Evolutionary conservation across 2,888 invertebrate genomes (phyloP), one percentile per base, ranked within the genome.

Genomic region (Eueremaeus valkanovi): DNA sequence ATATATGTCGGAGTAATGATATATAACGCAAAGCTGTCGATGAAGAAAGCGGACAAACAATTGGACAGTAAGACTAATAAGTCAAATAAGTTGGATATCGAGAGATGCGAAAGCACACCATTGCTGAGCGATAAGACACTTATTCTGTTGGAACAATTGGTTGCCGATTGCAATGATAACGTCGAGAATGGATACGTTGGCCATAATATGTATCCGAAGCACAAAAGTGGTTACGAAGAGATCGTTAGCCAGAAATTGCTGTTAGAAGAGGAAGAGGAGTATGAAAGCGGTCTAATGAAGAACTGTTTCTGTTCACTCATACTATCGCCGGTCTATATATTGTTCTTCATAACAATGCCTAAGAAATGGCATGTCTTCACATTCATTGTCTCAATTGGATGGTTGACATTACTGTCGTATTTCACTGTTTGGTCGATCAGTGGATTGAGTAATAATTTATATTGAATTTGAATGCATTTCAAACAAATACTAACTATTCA

Each of bases 1-100:
- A 36, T 75, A 3, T 75, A 75, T 63, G 55, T 75, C 36, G 72
- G 58, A 55, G 75, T 75, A 24, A 75, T 75, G 55, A 45, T 75
- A 31, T 75, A 75, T 42, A 72, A 72, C 40, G 55, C 72, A 42
- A 72, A 42, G 42, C n/a, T 72, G 31, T 58, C 74, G 13, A 72
- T 68, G 40, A 5, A n/a, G 3, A 11, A 16, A 11, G 24, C 8
- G 9, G 42, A 68, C 42, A 18, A 24, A 21, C 16, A 31, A 11
- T 18, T 33, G 24, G 42, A 68, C 68, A 31, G 13, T 6, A 61
- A 18, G 6, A 33, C 33, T 8, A 5, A 61, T n/a, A 61, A 49
- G 21, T 18, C 9, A 16, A 27, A 58, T 18, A 33, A 21, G 18
- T 8, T 9, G 11, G 24, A 27, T 9, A 51, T 55, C 3, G 75